phyloP scores from a whole-genome alignment of 2,888 invertebrate genomes.

The Nomada goodeniana region DNA sequence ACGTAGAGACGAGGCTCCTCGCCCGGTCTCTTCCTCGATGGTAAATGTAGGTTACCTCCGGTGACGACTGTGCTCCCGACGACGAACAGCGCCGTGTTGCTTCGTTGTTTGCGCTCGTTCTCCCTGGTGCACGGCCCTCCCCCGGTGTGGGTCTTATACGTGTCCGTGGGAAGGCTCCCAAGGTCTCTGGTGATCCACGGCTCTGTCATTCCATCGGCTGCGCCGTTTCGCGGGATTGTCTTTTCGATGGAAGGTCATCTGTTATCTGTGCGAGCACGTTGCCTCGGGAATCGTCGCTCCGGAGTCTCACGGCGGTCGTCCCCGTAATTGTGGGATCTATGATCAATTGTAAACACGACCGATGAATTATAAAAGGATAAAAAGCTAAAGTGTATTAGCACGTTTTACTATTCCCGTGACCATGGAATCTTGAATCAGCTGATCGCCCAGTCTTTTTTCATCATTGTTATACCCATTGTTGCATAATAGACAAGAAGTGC shows the following conservation, averaged over 20 bases:
- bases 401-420: too few relatives aligned
- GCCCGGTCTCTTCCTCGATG: slow-evolving; percentile 45
- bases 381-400: too few relatives aligned
- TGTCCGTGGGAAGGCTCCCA: slow-evolving; percentile 51
- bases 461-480: too few relatives aligned
- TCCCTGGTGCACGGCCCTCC: slow-evolving; percentile 4
- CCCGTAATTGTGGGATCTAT: too few relatives aligned
- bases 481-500: too few relatives aligned
- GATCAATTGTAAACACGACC: too few relatives aligned
- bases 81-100: slow-evolving; percentile 40
- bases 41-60: slow-evolving; percentile 78
- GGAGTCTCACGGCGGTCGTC: too few relatives aligned
- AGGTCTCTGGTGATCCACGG: slow-evolving; percentile 46
- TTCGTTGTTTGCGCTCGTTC: slow-evolving; percentile 45
- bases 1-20: not conserved
- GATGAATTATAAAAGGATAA: too few relatives aligned
- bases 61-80: slow-evolving; percentile 68
- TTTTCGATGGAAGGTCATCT: slow-evolving; percentile 24
- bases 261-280: too few relatives aligned
- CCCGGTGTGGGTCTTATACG: not conserved
- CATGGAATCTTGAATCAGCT: too few relatives aligned
- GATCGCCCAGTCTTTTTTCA: too few relatives aligned
- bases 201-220: slow-evolving; percentile 23
- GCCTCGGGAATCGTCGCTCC: too few relatives aligned
- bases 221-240: not conserved